Conservation (phyloP, 2,888 invertebrate species). For the Ditylenchus weischeri region DNA sequence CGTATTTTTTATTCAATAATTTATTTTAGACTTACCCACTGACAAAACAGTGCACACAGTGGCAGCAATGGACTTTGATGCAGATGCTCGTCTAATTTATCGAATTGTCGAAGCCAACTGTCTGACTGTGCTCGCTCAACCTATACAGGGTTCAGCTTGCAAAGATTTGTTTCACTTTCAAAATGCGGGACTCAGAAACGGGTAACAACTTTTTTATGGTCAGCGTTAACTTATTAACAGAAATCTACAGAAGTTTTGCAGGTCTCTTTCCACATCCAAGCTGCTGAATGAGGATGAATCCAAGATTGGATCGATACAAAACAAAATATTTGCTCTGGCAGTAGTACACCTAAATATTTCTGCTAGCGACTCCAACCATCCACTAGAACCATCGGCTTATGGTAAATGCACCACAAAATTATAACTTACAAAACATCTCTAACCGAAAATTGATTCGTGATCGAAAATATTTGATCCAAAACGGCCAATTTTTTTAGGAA, state of each 20-base stretch:
- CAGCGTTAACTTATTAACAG: neutral
- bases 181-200: slow-evolving; percentile 12
- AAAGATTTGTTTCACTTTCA: slow-evolving; percentile 1
- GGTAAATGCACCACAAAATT: neutral
- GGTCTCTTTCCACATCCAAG: neutral
- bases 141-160: neutral
- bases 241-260: neutral
- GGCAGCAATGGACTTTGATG: slow-evolving; percentile 11
- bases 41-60: neutral
- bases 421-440: too few relatives aligned
- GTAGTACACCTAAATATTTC: slow-evolving; percentile 2
- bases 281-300: neutral
- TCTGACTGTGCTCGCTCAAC: slow-evolving; percentile 12
- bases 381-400: slow-evolving; percentile 11
- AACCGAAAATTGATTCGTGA: too few relatives aligned
- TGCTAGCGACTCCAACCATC: slow-evolving; percentile 11
- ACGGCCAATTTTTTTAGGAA: too few relatives aligned
- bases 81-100: slow-evolving; percentile 13
- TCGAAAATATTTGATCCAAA: too few relatives aligned
- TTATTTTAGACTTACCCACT: slow-evolving; percentile 3
- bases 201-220: neutral
- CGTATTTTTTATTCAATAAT: neutral
- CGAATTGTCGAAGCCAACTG: slow-evolving; percentile 9
- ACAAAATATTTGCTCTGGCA: slow-evolving; percentile 6
- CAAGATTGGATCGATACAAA: neutral